phyloP scores from a whole-genome alignment of 2,113 vertebrate genomes.

The Pteruthius melanotis region DNA sequence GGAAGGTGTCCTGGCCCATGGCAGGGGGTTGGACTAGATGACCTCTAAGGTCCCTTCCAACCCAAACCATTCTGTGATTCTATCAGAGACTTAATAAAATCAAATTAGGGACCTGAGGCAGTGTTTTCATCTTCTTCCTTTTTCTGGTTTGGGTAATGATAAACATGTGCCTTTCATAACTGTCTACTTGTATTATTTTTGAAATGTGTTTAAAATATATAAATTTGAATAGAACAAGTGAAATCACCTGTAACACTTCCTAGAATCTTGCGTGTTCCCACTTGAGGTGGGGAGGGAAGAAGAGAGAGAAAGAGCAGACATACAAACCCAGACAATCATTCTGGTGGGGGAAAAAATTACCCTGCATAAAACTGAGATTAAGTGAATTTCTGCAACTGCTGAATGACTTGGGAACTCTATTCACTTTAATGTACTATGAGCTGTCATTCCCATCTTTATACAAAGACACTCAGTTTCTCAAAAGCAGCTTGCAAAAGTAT shows the following conservation, averaged over 20 bases:
- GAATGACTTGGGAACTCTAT: conserved; percentile 40
- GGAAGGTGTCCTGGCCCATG: background rate
- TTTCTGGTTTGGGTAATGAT: background rate
- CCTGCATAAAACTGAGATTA: background rate
- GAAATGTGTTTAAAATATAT: background rate
- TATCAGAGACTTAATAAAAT: background rate
- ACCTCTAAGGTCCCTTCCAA: background rate
- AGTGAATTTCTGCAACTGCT: conserved; percentile 38
- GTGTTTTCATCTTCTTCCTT: background rate
- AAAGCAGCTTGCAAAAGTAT: conserved; percentile 5
- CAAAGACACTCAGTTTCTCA: conserved; percentile 32
- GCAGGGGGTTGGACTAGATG: background rate
- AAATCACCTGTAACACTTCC: background rate
- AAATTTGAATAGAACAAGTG: background rate
- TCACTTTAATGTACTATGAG: conserved; percentile 48
- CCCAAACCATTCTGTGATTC: background rate
- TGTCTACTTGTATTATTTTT: background rate
- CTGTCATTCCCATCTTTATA: conserved; percentile 50
- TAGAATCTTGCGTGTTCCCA: background rate
- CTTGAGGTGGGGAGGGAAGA: background rate
- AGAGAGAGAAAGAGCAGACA: background rate
- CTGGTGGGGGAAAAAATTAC: background rate
- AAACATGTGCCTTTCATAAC: background rate
- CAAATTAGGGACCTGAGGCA: background rate
- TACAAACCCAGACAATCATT: background rate